Conservation (phyloP, 2,113 vertebrate species). For the Callithrix jacchus region DNA sequence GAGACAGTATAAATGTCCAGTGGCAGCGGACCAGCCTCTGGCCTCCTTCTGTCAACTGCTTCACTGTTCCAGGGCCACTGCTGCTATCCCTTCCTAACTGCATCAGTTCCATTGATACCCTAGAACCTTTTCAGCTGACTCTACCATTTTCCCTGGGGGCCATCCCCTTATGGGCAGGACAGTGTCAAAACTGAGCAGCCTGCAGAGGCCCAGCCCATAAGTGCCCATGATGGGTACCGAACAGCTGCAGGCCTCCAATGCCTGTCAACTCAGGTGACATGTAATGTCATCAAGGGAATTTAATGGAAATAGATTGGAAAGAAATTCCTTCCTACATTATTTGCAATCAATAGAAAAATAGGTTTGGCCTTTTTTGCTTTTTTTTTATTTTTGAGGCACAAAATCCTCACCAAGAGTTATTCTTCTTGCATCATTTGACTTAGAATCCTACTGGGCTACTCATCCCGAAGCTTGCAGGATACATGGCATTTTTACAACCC, state of each 20-base stretch:
- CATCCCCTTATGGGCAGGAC: background rate
- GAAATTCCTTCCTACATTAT: constrained; percentile 40
- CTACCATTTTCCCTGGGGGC: background rate
- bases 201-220: background rate
- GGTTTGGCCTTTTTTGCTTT: constrained; percentile 49
- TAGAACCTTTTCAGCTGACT: background rate
- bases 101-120: rapidly evolving
- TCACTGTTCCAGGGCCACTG: background rate
- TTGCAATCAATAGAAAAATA: constrained; percentile 52
- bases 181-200: background rate
- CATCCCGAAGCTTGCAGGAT: constrained; percentile 16
- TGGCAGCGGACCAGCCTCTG: background rate
- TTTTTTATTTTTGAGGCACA: constrained; percentile 66
- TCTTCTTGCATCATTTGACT: constrained; percentile 65
- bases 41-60: background rate
- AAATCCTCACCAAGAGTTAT: background rate
- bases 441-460: constrained; percentile 34
- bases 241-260: background rate
- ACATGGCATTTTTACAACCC: constrained; percentile 60
- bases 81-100: background rate
- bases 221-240: background rate
- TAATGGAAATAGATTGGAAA: constrained; percentile 41
- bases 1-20: background rate
- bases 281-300: background rate
- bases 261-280: background rate